Conservation (phyloP, 1,140 invertebrate genomes). For the Rhizoglyphus robini region DNA sequence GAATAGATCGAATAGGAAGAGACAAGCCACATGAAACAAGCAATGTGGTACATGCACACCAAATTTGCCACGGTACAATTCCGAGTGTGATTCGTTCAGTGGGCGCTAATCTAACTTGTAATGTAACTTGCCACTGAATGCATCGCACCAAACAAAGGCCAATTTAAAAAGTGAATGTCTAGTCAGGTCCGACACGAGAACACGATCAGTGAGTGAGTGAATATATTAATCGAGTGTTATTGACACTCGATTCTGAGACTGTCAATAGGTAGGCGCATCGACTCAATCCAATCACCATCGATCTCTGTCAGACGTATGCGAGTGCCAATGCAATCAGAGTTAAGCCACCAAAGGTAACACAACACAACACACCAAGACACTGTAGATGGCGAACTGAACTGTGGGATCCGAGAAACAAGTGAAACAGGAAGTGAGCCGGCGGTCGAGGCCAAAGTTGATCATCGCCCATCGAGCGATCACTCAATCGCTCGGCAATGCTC, state of each 20-base stretch:
- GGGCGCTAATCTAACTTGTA: conserved; percentile 2
- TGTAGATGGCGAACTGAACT: conserved; percentile 4
- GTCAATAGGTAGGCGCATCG: neutral
- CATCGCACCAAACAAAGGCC: neutral
- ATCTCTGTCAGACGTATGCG: neutral
- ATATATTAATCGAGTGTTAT: too few relatives aligned
- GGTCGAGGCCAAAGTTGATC: neutral
- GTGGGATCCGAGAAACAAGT: neutral
- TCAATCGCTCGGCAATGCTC: neutral
- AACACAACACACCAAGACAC: too few relatives aligned
- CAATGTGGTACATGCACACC: neutral
- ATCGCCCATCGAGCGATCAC: neutral
- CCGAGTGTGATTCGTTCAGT: neutral
- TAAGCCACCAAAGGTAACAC: neutral
- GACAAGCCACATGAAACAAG: neutral
- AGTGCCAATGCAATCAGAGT: neutral
- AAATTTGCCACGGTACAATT: neutral
- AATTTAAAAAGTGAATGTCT: neutral
- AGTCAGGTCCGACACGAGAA: too few relatives aligned
- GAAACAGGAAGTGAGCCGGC: conserved; percentile 4
- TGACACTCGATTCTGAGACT: too few relatives aligned
- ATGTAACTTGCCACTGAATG: neutral
- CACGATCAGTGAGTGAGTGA: too few relatives aligned
- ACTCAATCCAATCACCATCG: neutral
- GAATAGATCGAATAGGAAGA: neutral